Base-by-base conservation (phyloP, 1,140 invertebrate species). In the Leptinotarsa texana region DNA sequence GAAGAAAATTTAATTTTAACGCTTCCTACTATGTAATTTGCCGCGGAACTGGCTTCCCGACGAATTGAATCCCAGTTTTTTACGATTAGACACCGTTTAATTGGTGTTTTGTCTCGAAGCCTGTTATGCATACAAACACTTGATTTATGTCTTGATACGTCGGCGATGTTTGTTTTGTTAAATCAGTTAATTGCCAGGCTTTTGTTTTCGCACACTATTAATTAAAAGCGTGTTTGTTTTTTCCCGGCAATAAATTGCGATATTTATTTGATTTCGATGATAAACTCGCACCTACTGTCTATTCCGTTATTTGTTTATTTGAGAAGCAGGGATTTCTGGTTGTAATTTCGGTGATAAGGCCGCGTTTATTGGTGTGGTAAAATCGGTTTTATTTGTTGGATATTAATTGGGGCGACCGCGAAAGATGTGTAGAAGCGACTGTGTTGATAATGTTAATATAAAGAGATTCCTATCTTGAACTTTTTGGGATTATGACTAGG, bases 151-250 rank as follows among this genome's bases (percentile, higher is more conserved):
- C 42, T 47, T 17, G 63, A 24, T 69, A 69, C 48, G 17, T 69
- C 21, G 15, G 33, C 68, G 27, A 18, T 69, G 68, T 69, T 69
- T 69, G 48, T 69, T 69, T 69, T 69, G 42, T 69, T 51, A 69
- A 69, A 33, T 51, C 33, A n/a, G 15, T 69, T 69, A 51, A 69
- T 69, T 69, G 48, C 68, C 48, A 11, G 68, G 48, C 33, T 69
- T 69, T 69, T 69, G 68, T 69, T 69, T 69, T 65, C n/a, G 48
- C 68, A 49, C 27, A n/a, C 33, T 47, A 69, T 69, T 51, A 69
- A 69, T 69, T 69, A 69, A 13, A 48, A n/a, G 68, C 33, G 22
- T 51, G 48, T 69, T 69, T 69, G 48, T 69, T 69, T 69, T 69
- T 49, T 21, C 68, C 68, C 15, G 48, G 68, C 24, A 27, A 65